Evolutionary conservation across 2,113 vertebrate genomes (phyloP).

Genomic region (Hemiprocne comata): DNA sequence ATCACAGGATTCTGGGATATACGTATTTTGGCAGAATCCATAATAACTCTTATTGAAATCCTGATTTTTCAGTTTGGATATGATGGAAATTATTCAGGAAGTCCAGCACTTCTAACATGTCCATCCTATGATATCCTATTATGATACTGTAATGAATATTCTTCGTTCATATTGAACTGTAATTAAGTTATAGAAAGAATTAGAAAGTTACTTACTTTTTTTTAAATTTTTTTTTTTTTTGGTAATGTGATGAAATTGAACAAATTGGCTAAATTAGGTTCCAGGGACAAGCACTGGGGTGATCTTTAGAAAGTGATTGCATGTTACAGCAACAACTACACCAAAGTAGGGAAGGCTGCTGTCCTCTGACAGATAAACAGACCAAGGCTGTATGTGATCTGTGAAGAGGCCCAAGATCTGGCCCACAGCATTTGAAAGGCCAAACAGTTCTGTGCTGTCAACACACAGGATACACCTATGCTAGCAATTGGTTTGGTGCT

Average conservation of each 20-base stretch:
- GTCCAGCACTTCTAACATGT: neutral
- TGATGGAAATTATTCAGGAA: neutral
- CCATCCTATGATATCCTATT: neutral
- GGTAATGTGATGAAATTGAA: neutral
- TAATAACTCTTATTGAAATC: neutral
- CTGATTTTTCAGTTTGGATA: neutral
- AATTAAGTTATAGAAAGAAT: neutral
- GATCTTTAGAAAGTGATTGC: neutral
- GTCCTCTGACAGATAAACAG: neutral
- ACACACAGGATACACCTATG: no score
- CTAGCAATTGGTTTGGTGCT: neutral
- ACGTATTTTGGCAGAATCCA: neutral
- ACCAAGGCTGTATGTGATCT: neutral
- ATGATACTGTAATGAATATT: neutral
- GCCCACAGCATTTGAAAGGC: neutral
- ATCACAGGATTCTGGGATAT: neutral
- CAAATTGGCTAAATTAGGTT: neutral
- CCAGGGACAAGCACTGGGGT: neutral
- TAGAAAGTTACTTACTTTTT: neutral
- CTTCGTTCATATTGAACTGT: neutral
- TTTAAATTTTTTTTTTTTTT: neutral
- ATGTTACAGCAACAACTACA: neutral
- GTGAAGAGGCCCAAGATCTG: neutral
- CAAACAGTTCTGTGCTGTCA: rapidly evolving
- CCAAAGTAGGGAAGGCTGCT: neutral